A percentile compares a stretch with the other conserved stretches of the same genome.
phyloP scores from a whole-genome alignment of 2,888 invertebrate species.

The Xylota segnis region DNA sequence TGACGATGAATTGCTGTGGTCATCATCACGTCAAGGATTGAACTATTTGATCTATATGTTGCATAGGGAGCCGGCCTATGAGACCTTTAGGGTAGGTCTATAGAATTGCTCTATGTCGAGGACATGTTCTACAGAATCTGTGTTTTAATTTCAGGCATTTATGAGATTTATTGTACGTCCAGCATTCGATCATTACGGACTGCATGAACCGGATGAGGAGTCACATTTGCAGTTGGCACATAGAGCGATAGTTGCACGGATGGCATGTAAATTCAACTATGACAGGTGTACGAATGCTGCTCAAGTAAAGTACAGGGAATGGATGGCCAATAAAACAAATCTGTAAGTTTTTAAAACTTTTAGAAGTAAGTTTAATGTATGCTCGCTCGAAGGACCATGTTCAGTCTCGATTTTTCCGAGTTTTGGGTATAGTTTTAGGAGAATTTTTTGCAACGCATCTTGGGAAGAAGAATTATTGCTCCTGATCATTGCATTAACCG shows the following conservation, averaged over 20 bases:
- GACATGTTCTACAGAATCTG: background rate
- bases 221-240: constrained; percentile 85
- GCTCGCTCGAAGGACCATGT: no score
- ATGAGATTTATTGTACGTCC: constrained; percentile 84
- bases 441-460: no score
- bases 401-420: no score
- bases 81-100: constrained; percentile 86
- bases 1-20: constrained; percentile 87
- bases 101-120: background rate
- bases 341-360: constrained; percentile 84
- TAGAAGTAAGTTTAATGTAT: no score
- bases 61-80: constrained; percentile 86
- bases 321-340: constrained; percentile 85
- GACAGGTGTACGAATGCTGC: constrained; percentile 85
- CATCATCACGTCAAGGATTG: constrained; percentile 86
- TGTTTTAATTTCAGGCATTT: constrained; percentile 80
- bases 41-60: constrained; percentile 87
- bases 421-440: no score
- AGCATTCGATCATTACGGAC: constrained; percentile 84
- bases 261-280: constrained; percentile 86
- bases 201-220: constrained; percentile 85
- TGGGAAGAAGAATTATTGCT: no score
- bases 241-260: constrained; percentile 85
- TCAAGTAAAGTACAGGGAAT: constrained; percentile 85
- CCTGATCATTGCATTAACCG: no score